These are phyloP conservation scores for Cheilosia vernalis DNA, from an alignment of 2,888 invertebrate species.

Conservation along the genomic window DNA sequence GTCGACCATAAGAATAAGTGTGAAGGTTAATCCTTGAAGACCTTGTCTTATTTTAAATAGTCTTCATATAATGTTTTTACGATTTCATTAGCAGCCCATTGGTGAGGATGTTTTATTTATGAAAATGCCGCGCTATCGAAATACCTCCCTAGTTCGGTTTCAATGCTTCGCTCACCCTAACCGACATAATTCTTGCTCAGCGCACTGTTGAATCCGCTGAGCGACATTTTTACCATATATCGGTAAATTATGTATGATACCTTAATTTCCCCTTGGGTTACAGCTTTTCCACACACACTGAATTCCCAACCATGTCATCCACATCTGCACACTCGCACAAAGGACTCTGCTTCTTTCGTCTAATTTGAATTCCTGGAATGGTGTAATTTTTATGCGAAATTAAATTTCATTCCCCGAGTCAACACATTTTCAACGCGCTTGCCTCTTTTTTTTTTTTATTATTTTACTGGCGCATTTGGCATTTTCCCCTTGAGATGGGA, in stretches of 20 bases:
- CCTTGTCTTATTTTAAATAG: too few species aligned
- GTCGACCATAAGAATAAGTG: too few species aligned
- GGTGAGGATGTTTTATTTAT: too few species aligned
- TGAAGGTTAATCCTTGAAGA: too few species aligned
- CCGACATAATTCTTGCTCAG: background rate
- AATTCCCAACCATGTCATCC: background rate
- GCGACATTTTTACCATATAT: conserved; percentile 12
- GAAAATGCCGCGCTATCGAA: too few species aligned
- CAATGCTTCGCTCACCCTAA: too few species aligned
- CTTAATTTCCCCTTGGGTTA: conserved; percentile 25
- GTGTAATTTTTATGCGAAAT: conserved; percentile 72
- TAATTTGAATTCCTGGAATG: conserved; percentile 70
- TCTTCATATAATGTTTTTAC: too few species aligned
- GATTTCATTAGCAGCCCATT: too few species aligned
- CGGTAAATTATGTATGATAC: conserved; percentile 1
- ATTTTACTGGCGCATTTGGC: conserved; percentile 4
- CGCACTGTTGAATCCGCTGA: conserved; percentile 10
- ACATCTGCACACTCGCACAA: conserved; percentile 4
- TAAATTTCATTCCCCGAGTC: conserved; percentile 66
- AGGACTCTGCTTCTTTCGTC: conserved; percentile 23
- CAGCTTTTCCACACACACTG: conserved; percentile 16
- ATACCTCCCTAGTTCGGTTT: too few species aligned
- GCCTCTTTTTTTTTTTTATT: conserved; percentile 1
- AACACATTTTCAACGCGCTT: conserved; percentile 56
- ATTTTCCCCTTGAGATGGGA: background rate